Evolutionary conservation across 2,888 invertebrate genomes (phyloP).

Genomic region (Hypena proboscidalis): DNA sequence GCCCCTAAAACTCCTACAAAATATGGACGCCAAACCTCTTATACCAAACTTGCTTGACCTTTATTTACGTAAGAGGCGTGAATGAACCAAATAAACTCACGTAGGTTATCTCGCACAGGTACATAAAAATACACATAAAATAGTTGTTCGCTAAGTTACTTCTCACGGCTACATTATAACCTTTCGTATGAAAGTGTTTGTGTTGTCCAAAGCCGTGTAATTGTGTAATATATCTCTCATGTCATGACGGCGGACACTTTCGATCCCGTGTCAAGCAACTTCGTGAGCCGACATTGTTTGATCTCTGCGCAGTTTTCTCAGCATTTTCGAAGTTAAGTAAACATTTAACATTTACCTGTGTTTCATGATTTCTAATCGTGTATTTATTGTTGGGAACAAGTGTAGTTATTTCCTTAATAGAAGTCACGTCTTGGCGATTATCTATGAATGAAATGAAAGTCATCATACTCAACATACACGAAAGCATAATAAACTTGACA

Average conservation of each 20-base stretch:
- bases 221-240: conserved; percentile 46
- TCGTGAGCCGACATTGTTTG: not conserved
- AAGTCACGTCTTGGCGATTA: conserved; percentile 66
- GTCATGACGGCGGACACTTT: conserved; percentile 52
- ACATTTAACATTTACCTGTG: conserved; percentile 14
- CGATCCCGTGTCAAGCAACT: conserved; percentile 50
- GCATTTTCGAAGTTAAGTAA: conserved; percentile 12
- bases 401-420: conserved; percentile 46
- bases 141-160: conserved; percentile 62
- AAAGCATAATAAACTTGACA: conserved; percentile 39
- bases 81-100: conserved; percentile 66
- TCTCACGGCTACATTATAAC: conserved; percentile 71
- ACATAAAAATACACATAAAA: conserved; percentile 44
- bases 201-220: conserved; percentile 53
- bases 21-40: conserved; percentile 12
- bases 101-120: conserved; percentile 44
- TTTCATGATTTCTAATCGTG: conserved; percentile 35
- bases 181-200: conserved; percentile 66
- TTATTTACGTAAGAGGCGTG: conserved; percentile 72
- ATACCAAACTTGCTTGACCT: conserved; percentile 51
- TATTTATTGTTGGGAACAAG: conserved; percentile 33
- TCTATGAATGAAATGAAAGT: conserved; percentile 51
- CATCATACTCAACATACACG: conserved; percentile 43
- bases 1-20: not conserved
- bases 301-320: conserved; percentile 12